Evolutionary conservation across 1,140 invertebrate species (phyloP).

Genomic region (Thaumetopoea pityocampa): DNA sequence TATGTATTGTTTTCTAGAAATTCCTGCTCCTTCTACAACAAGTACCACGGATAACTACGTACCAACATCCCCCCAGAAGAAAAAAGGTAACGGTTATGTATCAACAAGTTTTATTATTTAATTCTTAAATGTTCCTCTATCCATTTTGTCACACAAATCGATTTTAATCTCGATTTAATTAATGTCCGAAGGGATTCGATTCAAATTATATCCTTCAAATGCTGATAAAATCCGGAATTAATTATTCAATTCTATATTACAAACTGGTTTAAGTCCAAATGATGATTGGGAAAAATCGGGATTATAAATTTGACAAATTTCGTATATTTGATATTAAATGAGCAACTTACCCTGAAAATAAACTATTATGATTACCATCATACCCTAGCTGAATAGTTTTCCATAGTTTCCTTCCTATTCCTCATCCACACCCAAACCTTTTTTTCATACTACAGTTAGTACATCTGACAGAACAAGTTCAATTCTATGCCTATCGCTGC

Average conservation of each 20-base stretch:
- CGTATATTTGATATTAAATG: no score
- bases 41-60: conserved; percentile 76
- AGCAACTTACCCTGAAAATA: no score
- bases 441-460: no score
- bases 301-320: no score
- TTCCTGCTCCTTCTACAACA: conserved; percentile 82
- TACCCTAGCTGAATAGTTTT: no score
- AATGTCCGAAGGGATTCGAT: conserved; percentile 30
- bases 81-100: conserved; percentile 52
- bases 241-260: conserved; percentile 28
- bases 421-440: no score
- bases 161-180: conserved; percentile 27
- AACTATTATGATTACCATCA: no score
- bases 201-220: conserved; percentile 36
- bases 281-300: no score
- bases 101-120: conserved; percentile 1
- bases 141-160: conserved; percentile 12
- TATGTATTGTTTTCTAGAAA: conserved; percentile 74
- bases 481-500: no score
- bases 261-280: neutral
- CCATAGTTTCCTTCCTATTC: no score
- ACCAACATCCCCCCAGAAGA: conserved; percentile 63
- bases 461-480: no score
- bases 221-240: conserved; percentile 34
- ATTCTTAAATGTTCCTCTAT: conserved; percentile 5